Conservation (phyloP, 2,797 vertebrate genomes). For the Thunnus albacares region DNA sequence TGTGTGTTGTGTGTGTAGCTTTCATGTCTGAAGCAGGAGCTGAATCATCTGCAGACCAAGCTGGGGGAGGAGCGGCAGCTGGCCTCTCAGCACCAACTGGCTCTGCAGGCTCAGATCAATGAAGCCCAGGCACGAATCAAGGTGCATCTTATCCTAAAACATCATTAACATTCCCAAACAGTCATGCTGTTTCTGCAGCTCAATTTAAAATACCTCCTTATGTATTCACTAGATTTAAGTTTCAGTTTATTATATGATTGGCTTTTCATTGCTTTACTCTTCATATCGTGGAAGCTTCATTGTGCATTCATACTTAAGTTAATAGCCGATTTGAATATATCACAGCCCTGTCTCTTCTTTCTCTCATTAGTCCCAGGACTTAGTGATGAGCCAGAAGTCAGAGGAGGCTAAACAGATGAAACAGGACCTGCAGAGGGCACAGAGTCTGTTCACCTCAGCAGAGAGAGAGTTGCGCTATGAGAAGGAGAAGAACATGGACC, state of each 20-base stretch:
- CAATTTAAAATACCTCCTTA: neutral
- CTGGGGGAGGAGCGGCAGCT: constrained; percentile 78
- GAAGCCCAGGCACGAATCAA: constrained; percentile 83
- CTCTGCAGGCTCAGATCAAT: constrained; percentile 82
- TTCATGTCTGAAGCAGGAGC: constrained; percentile 75
- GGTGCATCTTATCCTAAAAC: constrained; percentile 61
- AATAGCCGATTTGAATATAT: neutral
- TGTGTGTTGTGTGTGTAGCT: constrained; percentile 53
- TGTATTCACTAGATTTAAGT: neutral
- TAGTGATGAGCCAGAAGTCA: constrained; percentile 85
- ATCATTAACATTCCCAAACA: neutral
- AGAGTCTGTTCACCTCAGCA: constrained; percentile 90
- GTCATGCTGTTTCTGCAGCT: neutral
- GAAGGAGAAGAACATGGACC: constrained; percentile 90
- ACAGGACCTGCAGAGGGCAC: constrained; percentile 90
- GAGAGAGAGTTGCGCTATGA: constrained; percentile 95
- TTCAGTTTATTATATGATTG: neutral
- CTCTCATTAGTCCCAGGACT: constrained; percentile 83
- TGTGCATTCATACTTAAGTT: neutral
- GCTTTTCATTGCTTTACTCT: neutral
- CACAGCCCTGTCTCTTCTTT: neutral
- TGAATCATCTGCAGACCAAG: constrained; percentile 73
- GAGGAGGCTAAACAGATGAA: constrained; percentile 90
- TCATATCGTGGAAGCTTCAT: neutral
- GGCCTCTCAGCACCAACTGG: constrained; percentile 82